Evolutionary conservation across 2,888 invertebrate genomes (phyloP).

Genomic region (Sphaeridia pumilis): DNA sequence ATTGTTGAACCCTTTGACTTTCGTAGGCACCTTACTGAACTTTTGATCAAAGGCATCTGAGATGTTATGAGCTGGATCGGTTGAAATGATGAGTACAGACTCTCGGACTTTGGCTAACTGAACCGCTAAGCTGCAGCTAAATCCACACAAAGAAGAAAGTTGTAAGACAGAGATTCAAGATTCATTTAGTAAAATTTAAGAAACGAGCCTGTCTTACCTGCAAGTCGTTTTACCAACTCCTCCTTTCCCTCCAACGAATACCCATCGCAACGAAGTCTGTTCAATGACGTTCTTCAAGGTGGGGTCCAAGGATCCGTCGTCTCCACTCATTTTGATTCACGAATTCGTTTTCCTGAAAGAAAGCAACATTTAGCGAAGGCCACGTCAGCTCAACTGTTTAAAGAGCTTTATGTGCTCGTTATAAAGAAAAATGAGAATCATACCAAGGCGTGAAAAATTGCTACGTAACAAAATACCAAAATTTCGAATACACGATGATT

Average conservation of each 20-base stretch:
- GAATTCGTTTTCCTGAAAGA: too few species aligned
- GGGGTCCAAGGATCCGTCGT: slow-evolving; percentile 49
- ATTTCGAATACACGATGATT: too few species aligned
- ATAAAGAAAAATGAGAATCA: too few species aligned
- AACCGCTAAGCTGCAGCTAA: slow-evolving; percentile 88
- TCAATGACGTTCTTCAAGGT: slow-evolving; percentile 80
- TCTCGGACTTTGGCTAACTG: slow-evolving; percentile 86
- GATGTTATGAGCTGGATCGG: slow-evolving; percentile 99
- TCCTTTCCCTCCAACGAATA: slow-evolving; percentile 98
- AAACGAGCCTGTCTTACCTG: too few species aligned
- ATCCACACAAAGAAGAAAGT: slow-evolving; percentile 31
- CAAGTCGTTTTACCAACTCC: slow-evolving; percentile 99
- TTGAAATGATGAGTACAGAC: slow-evolving; percentile 92
- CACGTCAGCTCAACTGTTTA: too few species aligned
- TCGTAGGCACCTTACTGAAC: slow-evolving; percentile 82
- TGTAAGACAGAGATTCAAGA: too few species aligned
- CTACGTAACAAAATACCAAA: too few species aligned
- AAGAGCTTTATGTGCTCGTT: too few species aligned
- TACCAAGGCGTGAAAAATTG: too few species aligned
- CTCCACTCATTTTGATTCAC: slow-evolving; percentile 8
- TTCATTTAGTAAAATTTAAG: too few species aligned
- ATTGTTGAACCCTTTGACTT: slow-evolving; percentile 86
- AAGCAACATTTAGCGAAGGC: too few species aligned
- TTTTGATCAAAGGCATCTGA: slow-evolving; percentile 99
- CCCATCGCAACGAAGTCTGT: slow-evolving; percentile 87